These are phyloP conservation scores for Meghimatium bilineatum DNA, from an alignment of 2,888 invertebrate species.

Conservation along the genomic window DNA sequence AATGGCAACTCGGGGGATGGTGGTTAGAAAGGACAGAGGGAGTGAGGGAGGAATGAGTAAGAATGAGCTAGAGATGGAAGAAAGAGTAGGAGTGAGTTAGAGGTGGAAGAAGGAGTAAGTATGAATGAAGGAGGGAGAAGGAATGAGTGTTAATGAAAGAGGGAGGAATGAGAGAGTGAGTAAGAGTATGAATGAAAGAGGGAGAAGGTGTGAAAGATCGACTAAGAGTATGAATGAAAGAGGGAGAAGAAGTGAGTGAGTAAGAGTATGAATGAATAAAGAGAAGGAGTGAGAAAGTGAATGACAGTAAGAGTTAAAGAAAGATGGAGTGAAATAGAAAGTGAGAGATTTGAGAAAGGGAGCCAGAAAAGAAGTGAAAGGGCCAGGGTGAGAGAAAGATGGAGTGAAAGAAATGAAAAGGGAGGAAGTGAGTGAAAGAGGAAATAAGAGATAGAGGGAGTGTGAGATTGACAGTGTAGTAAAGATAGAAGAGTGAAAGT, in stretches of 20 bases:
- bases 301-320: neutral
- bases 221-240: neutral
- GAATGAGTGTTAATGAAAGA: neutral
- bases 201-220: neutral
- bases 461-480: no score
- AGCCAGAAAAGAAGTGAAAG: no score
- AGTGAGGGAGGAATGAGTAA: neutral
- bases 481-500: no score
- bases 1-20: no score
- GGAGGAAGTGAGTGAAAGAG: no score
- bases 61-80: neutral
- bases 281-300: neutral
- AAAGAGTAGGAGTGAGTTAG: neutral
- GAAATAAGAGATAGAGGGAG: no score
- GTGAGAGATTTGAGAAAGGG: no score
- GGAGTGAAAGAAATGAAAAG: no score
- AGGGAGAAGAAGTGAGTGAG: no score
- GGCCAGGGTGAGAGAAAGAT: neutral
- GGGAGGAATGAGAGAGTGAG: neutral
- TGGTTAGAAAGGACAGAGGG: conserved; percentile 4
- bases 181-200: neutral
- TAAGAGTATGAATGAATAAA: neutral
- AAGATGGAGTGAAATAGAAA: neutral
- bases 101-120: neutral
- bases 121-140: conserved; percentile 8